Evolutionary conservation across 1,140 invertebrate genomes (phyloP), one percentile per base, ranked within the genome.

Genomic region (Drosophila elegans): DNA sequence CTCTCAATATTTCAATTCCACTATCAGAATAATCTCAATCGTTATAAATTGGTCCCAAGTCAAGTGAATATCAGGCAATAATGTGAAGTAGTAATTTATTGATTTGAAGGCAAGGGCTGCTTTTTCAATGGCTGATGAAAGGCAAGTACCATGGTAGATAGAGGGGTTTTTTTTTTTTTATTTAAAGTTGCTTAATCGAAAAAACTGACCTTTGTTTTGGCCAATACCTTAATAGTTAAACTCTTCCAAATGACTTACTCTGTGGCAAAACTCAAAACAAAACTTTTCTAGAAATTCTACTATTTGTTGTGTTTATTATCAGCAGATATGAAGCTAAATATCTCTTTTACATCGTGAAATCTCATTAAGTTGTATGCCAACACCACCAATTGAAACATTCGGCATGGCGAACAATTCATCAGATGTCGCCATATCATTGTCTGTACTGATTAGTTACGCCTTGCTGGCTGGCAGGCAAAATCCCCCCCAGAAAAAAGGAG

Each of bases 391-490:
- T 68, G 46, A 53, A 68, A 61, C 42, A 67, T 85, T 86, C 48
- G 67, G 60, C 21, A 44, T 36, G 54, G 56, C 61, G 56, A 62
- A 74, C 82, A 86, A 75, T 75, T 86, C 82, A 74, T 85, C 82
- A 85, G 74, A 76, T 76, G 74, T 76, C 63, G 63, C 61, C 94
- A 52, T 92, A 93, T 77, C 93, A 86, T 80, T 95, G 95, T 93
- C 83, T 72, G 62, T 66, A 39, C 79, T 74, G 83, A 88, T 86
- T 86, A 86, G 83, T 83, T 69, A 88, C 76, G 83, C 64, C 71
- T 67, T 69, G 66, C 83, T 88, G 82, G 82, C 64, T 86, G 46
- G 34, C 51, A 69, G 64, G 42, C 5, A 56, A 27, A 69, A 16
- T 44, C 44, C 46, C 51, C 49, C 51, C 29, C 25, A 32, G 42